These are phyloP conservation scores for Centropyge bicolor DNA, from an alignment of 2,797 vertebrate species.

Conservation along the genomic window DNA sequence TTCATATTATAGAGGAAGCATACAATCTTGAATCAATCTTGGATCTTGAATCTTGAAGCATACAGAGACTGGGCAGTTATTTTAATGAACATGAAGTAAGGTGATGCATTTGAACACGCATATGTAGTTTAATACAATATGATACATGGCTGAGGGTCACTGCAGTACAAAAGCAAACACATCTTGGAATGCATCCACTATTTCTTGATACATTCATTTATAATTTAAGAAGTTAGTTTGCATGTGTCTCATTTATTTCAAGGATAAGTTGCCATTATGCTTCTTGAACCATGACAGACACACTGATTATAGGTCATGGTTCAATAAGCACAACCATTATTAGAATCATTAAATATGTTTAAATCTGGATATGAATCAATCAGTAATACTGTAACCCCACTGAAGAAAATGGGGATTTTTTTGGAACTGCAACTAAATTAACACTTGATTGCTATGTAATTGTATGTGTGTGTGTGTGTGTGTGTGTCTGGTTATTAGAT, in stretches of 20 bases:
- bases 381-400: background rate
- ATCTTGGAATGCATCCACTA: background rate
- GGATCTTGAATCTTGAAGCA: too few species aligned
- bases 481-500: background rate
- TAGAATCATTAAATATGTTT: too few species aligned
- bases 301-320: background rate
- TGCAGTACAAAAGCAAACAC: background rate
- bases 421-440: background rate
- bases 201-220: background rate
- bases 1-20: slow-evolving; percentile 3
- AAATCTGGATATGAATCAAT: background rate
- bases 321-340: too few species aligned
- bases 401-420: background rate
- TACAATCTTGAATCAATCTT: too few species aligned
- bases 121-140: background rate
- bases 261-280: background rate
- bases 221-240: background rate
- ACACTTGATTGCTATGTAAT: background rate
- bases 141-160: background rate
- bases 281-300: slow-evolving; percentile 1
- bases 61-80: background rate
- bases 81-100: background rate
- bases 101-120: background rate
- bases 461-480: background rate
- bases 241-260: background rate